Evolutionary conservation across 2,797 vertebrate species (phyloP).

Genomic region (Micrastur ruficollis): DNA sequence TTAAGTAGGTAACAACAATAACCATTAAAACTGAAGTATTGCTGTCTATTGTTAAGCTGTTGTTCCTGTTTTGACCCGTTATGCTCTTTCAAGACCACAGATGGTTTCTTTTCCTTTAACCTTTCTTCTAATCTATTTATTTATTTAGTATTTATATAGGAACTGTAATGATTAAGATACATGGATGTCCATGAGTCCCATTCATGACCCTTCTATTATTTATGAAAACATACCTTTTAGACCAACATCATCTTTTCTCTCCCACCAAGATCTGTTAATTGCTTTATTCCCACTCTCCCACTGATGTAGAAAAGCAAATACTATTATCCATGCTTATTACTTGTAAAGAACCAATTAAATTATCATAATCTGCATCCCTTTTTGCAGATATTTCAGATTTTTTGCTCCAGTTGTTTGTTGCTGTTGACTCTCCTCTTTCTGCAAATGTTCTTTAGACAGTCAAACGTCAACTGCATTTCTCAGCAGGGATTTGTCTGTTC

Average conservation of each 20-base stretch:
- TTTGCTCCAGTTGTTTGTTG: constrained; percentile 9
- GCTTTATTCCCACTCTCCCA: neutral
- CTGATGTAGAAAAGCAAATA: neutral
- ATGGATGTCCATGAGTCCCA: neutral
- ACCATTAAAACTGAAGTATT: constrained; percentile 14
- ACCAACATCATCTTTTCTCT: neutral
- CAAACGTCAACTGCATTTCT: constrained; percentile 30
- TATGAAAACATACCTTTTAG: neutral
- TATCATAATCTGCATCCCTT: neutral
- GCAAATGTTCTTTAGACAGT: constrained; percentile 18
- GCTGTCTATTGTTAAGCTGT: constrained; percentile 54
- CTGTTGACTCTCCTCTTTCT: constrained; percentile 31
- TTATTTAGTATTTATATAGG: neutral
- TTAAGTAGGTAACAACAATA: constrained; percentile 45
- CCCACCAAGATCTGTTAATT: neutral
- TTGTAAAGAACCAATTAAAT: neutral
- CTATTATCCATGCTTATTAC: neutral
- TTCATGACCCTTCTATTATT: neutral
- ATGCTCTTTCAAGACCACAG: neutral
- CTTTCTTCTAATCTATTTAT: neutral
- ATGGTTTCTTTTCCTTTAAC: constrained; percentile 2
- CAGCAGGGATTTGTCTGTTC: constrained; percentile 56
- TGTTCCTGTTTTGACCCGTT: constrained; percentile 34
- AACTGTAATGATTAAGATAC: neutral
- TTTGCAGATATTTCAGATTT: neutral